Evolutionary conservation across 2,113 vertebrate genomes (phyloP), one percentile per base, ranked within the genome.

Genomic region (Dasyornis broadbenti): DNA sequence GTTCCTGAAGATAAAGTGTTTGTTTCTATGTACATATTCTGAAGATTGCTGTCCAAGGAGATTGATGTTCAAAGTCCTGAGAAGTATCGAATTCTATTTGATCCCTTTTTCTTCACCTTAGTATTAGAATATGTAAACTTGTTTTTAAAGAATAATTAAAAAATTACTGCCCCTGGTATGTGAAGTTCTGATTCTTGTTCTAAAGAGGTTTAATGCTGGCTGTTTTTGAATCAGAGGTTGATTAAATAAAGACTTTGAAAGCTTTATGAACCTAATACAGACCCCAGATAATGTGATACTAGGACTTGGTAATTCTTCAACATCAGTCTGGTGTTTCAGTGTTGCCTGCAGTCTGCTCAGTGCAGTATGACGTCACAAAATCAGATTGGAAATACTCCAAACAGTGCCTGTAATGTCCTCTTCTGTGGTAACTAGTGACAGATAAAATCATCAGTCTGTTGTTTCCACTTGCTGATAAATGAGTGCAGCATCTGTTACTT

Each of bases 331-430:
- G 4, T 81, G 60, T 86, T 83, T 83, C 7, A 72, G n/a, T 33
- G 5, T 76, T 91, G 59, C 53, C 63, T 79, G 49, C 84, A 90
- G 85, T 45, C 45, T 93, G 63, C 45, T 83, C 0, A 8, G 5
- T 94, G 85, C 79, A 88, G 86, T 71, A 57, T 92, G 96, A 83
- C 90, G 71, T 94, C 95, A 92, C 64, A 93, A 70, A 86, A 92
- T 95, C 71, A 78, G 76, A 83, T 90, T 94, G 89, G 86, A 96
- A 94, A 33, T 59, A 24, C 40, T 94, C 87, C 94, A 96, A 77
- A 69, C 20, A 63, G 60, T 0, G 9, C 39, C 71, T 82, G 35
- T 94, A 78, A 92, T 52, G 71, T 90, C 71, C 54, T 93, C 31
- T 35, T 91, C 27, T 82, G 1, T 0, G 1, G 39, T 90, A 94